A percentile compares a stretch with the other conserved stretches of the same genome.
Conservation (phyloP, 2,888 invertebrate genomes). For the Conchocele bisecta region DNA sequence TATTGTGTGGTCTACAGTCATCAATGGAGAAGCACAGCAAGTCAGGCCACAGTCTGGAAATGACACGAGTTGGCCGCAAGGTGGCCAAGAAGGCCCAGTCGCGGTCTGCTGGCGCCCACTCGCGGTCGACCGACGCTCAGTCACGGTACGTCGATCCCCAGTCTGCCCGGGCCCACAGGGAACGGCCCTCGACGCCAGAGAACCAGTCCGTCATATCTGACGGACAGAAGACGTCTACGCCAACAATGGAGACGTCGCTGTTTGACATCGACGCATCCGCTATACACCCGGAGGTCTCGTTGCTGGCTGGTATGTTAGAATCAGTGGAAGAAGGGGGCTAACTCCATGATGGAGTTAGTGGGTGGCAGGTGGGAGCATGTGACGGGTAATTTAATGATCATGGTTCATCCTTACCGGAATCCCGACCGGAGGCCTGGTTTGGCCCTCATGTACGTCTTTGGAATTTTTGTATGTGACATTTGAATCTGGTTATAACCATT, state of each 20-base stretch:
- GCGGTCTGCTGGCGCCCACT: too few species aligned
- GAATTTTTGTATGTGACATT: too few species aligned
- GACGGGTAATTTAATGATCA: too few species aligned
- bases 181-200: slow-evolving; percentile 50
- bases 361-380: too few species aligned
- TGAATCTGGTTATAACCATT: too few species aligned
- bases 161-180: not conserved
- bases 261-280: slow-evolving; percentile 74
- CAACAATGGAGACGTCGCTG: slow-evolving; percentile 66
- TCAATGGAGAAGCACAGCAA: slow-evolving; percentile 37
- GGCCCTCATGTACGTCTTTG: too few species aligned
- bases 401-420: too few species aligned
- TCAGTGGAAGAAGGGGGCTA: too few species aligned
- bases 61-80: slow-evolving; percentile 19
- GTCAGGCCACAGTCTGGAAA: slow-evolving; percentile 44
- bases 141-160: not conserved
- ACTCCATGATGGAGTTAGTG: too few species aligned
- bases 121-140: not conserved
- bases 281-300: slow-evolving; percentile 68
- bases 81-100: not conserved
- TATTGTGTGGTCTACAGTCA: slow-evolving; percentile 33
- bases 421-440: too few species aligned
- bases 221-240: slow-evolving; percentile 72
- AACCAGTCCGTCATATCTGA: slow-evolving; percentile 53
- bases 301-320: slow-evolving; percentile 47